Conservation (phyloP, 2,113 vertebrate genomes). For the Oreochromis aureus region DNA sequence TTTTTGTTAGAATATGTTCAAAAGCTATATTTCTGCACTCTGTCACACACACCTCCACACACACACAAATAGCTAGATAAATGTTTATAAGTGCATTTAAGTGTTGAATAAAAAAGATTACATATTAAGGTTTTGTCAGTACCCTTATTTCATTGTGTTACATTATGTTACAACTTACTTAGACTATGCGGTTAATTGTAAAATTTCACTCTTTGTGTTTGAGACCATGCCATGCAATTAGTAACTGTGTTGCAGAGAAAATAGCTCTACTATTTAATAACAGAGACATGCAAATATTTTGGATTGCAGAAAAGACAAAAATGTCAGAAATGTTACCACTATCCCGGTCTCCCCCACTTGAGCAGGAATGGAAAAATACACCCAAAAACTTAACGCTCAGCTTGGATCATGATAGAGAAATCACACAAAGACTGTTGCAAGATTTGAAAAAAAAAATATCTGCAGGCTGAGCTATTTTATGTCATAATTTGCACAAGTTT, state of each 20-base stretch:
- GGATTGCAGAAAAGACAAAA: not conserved
- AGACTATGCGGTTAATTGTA: not conserved
- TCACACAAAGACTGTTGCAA: not conserved
- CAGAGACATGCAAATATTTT: not conserved
- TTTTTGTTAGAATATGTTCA: not conserved
- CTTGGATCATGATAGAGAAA: not conserved
- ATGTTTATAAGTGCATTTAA: not conserved
- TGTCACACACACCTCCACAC: not conserved
- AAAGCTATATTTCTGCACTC: not conserved
- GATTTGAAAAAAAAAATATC: not conserved
- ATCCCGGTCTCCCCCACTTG: not conserved
- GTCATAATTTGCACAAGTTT: fast-evolving
- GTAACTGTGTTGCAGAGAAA: no score
- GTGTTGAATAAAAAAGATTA: not conserved
- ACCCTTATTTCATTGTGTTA: not conserved
- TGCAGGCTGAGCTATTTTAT: not conserved
- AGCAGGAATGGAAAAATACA: not conserved
- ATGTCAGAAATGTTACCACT: not conserved
- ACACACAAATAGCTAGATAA: not conserved
- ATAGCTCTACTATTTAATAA: not conserved
- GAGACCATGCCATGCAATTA: not conserved
- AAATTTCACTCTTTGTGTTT: not conserved
- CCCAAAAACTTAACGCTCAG: not conserved
- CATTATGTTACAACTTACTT: not conserved
- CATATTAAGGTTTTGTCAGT: not conserved